These are phyloP conservation scores for Rhinophrynus dorsalis DNA, from an alignment of 2,797 vertebrate species.

Conservation along the genomic window DNA sequence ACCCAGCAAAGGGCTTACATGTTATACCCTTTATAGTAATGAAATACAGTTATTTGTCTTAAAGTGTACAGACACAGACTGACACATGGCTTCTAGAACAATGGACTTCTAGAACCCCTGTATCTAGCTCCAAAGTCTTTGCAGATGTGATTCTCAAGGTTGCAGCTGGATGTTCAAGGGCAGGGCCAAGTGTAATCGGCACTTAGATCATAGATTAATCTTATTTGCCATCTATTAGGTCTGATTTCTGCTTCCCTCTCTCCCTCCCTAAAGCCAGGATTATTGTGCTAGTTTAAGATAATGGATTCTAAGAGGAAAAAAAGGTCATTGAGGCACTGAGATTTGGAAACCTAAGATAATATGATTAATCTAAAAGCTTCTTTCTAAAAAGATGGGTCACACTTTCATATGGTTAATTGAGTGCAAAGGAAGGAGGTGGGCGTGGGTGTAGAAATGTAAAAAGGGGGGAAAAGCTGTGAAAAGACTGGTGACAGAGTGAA, in stretches of 20 bases:
- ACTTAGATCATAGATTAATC: conserved; percentile 99
- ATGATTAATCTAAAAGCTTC: conserved; percentile 99
- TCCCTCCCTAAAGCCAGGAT: conserved; percentile 99
- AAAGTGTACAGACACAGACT: conserved; percentile 14
- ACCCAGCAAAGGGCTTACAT: background rate
- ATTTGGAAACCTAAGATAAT: conserved; percentile 99
- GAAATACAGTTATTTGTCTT: conserved; percentile 30
- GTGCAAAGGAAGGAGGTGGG: conserved; percentile 74
- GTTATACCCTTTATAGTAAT: background rate
- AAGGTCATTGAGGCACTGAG: conserved; percentile 95
- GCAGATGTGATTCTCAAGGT: conserved; percentile 99
- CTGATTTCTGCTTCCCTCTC: conserved; percentile 93
- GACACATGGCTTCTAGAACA: conserved; percentile 38
- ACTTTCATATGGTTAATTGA: conserved; percentile 94
- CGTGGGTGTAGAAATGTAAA: conserved; percentile 63
- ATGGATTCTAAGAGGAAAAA: conserved; percentile 98
- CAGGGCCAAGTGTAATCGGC: conserved; percentile 99
- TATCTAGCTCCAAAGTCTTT: conserved; percentile 91
- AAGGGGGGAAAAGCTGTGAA: conserved; percentile 56
- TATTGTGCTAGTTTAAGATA: conserved; percentile 99
- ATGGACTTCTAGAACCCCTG: conserved; percentile 76
- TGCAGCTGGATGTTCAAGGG: conserved; percentile 99
- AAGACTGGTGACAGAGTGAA: conserved; percentile 69
- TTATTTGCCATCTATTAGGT: conserved; percentile 99
- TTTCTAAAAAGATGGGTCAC: conserved; percentile 82